Evolutionary conservation across 2,888 invertebrate genomes (phyloP).

Genomic region (Pyrocoelia pectoralis): DNA sequence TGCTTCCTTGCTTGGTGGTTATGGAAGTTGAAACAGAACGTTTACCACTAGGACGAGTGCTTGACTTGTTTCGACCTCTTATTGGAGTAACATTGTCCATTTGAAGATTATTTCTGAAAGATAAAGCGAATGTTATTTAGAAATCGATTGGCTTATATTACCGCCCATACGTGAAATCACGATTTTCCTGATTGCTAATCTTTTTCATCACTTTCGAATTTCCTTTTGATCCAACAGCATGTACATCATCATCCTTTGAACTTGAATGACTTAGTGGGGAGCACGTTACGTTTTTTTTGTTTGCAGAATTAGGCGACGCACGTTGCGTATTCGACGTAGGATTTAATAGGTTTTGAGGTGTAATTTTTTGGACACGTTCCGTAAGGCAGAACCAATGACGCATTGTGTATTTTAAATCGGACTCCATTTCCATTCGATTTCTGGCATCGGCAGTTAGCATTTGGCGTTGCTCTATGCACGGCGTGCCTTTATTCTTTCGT

Average conservation of each 20-base stretch:
- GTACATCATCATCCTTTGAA: slow-evolving; percentile 21
- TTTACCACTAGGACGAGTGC: background rate
- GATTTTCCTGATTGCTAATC: background rate
- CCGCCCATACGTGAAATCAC: background rate
- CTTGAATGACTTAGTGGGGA: background rate
- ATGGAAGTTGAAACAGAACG: background rate
- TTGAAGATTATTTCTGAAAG: background rate
- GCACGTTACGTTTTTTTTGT: background rate
- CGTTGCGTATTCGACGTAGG: background rate
- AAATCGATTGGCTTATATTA: background rate
- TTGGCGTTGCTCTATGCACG: background rate
- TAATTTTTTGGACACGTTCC: background rate
- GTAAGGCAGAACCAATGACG: background rate
- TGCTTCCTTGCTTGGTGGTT: slow-evolving; percentile 36
- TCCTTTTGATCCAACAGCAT: slow-evolving; percentile 22
- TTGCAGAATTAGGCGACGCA: background rate
- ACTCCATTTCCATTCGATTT: slow-evolving; percentile 4
- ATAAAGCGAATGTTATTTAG: slow-evolving; percentile 2
- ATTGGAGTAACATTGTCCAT: background rate
- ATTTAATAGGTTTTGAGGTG: background rate
- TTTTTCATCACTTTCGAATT: slow-evolving; percentile 15
- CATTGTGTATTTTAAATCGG: background rate
- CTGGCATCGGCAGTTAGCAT: slow-evolving; percentile 6
- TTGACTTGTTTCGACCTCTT: background rate
- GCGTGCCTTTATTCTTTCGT: background rate